Base-by-base conservation (phyloP, 2,888 invertebrate species). In the Homarus gammarus region DNA sequence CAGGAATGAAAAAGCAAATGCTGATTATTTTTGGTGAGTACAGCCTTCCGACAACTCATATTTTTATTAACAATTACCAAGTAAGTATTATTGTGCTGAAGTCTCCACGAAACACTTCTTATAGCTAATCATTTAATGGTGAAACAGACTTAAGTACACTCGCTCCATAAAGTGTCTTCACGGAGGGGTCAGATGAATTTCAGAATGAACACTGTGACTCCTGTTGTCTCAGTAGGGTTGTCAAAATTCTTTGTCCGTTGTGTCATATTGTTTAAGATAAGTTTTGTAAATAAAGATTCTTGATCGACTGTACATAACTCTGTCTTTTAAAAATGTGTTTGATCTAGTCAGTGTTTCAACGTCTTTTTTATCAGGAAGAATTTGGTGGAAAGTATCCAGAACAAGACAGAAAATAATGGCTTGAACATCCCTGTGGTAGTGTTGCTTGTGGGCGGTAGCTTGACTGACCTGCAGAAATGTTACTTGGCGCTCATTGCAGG, bases 391-490 rank as follows among this genome's bases (percentile, higher is more conserved):
- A 18, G 36, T 40, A 89, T 89, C 61, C 61, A 84, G 31, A 77
- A 51, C 75, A 44, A 38, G 31, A n/a, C n/a, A n/a, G 92, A 92
- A 51, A 31, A 27, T 27, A 64, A 44, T 18, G 94, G 94, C 38
- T 92, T 93, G 72, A 93, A 93, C 2, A 93, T 94, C 77, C 94
- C 94, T 31, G 93, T 94, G 2, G 94, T 94, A 36, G 92, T 93
- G 84, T 92, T 94, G 70, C 93, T 94, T 36, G 93, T 94, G 73
- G 94, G 94, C 91, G 94, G 94, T 8, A 94, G 94, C 3, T 92
- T 92, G 0, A 94, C 94, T 92, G 93, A 93, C 49, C 93, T 94
- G 31, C 92, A 92, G 56, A 93, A 94, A 92, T 93, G 93, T 22
- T 91, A 92, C 51, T 92, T 93, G 10, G 93, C 93, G 1, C 92